Percentiles rank a stretch among this genome's conserved stretches.
phyloP scores from a whole-genome alignment of 2,888 invertebrate species.

The Drosophila picticornis region DNA sequence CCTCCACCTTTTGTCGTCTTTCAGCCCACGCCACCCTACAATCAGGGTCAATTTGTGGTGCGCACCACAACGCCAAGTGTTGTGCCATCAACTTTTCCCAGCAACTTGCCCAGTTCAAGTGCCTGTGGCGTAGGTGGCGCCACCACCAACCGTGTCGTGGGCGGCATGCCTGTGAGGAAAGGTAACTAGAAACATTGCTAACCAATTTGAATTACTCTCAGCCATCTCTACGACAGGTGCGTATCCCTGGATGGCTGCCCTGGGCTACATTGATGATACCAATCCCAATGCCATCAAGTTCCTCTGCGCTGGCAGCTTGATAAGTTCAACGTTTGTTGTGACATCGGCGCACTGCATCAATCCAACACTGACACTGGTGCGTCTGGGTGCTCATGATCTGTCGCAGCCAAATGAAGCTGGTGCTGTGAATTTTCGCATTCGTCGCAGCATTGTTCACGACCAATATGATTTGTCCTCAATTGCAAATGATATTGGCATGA shows the following conservation, averaged over 20 bases:
- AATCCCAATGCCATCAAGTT: slow-evolving; percentile 86
- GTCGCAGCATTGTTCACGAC: slow-evolving; percentile 88
- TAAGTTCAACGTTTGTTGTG: slow-evolving; percentile 89
- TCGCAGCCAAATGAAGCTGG: slow-evolving; percentile 86
- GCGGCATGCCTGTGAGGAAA: slow-evolving; percentile 82
- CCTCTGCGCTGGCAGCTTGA: slow-evolving; percentile 91
- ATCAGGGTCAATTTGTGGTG: slow-evolving; percentile 31
- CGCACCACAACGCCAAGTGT: slow-evolving; percentile 2
- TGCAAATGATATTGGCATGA: slow-evolving; percentile 92
- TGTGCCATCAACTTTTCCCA: neutral
- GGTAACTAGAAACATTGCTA: slow-evolving; percentile 57
- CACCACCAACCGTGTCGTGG: slow-evolving; percentile 87
- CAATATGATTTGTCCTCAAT: slow-evolving; percentile 88
- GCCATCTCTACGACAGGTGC: slow-evolving; percentile 85
- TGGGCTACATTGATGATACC: slow-evolving; percentile 87
- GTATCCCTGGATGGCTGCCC: slow-evolving; percentile 94
- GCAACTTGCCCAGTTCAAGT: slow-evolving; percentile 9
- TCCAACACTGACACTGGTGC: slow-evolving; percentile 86
- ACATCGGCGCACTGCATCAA: slow-evolving; percentile 88
- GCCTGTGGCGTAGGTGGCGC: slow-evolving; percentile 86
- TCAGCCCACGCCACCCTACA: slow-evolving; percentile 66
- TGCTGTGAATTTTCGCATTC: slow-evolving; percentile 88
- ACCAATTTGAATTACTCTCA: neutral
- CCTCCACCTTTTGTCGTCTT: slow-evolving; percentile 37
- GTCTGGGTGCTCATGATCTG: slow-evolving; percentile 92